Conservation (phyloP, 23 tunicate genomes). For the Halocynthia aurantium region DNA sequence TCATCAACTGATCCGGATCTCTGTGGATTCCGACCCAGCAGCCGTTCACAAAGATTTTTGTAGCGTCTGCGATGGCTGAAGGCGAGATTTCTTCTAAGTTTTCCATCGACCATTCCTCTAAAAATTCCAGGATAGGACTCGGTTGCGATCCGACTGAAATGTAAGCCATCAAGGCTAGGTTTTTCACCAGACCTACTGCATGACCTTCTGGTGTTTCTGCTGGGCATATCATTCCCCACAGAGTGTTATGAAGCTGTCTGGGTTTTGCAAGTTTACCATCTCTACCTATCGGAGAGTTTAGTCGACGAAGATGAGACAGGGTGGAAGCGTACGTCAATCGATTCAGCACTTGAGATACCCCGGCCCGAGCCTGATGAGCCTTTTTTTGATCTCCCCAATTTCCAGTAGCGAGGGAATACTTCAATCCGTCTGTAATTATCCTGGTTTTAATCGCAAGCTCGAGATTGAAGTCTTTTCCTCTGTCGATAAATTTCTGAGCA, state of each 20-base stretch:
- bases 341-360: slow-evolving; percentile 97
- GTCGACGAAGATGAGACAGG: slow-evolving; percentile 88
- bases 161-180: slow-evolving; percentile 98
- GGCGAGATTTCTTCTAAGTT: slow-evolving; percentile 98
- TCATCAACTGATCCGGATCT: slow-evolving; percentile 99
- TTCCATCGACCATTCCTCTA: slow-evolving; percentile 99
- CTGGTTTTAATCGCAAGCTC: slow-evolving; percentile 82
- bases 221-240: slow-evolving; percentile 99
- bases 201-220: slow-evolving; percentile 99
- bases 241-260: slow-evolving; percentile 83
- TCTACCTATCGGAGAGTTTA: slow-evolving; percentile 97
- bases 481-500: slow-evolving; percentile 97
- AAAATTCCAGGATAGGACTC: slow-evolving; percentile 95
- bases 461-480: slow-evolving; percentile 90
- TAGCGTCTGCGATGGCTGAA: slow-evolving; percentile 90
- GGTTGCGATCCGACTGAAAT: slow-evolving; percentile 99
- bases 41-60: slow-evolving; percentile 98
- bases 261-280: slow-evolving; percentile 99
- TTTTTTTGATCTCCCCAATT: slow-evolving; percentile 99
- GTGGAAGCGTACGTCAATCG: slow-evolving; percentile 97
- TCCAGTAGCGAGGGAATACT: slow-evolving; percentile 99
- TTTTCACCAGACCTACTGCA: slow-evolving; percentile 98
- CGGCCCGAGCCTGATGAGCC: slow-evolving; percentile 98
- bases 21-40: slow-evolving; percentile 99
- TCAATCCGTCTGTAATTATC: slow-evolving; percentile 96